Evolutionary conservation across 2,888 invertebrate genomes (phyloP), one percentile per base, ranked within the genome.

Genomic region (Tortrix viridana): DNA sequence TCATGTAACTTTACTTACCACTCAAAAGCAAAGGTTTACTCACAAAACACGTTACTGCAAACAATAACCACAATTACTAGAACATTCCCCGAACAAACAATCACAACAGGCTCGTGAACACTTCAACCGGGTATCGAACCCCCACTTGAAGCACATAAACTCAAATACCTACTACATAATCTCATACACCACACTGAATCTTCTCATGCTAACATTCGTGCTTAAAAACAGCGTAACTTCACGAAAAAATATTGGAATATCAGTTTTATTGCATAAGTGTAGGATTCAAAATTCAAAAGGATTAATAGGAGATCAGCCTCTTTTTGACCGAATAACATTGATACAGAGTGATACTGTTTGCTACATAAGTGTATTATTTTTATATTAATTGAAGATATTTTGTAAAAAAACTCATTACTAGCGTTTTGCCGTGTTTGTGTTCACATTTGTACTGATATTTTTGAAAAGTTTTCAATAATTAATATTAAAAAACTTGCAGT

Each of bases 131-230:
- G 73, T 75, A 74, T 75, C 74, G 74, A 77, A 79, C 76, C 69
- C 68, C 70, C 81, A 80, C 75, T 75, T 74, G 74, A 73, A 37
- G 37, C 5, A 37, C 77, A 74, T 77, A 80, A 82, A 82, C 70
- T 82, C 76, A 82, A 84, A 82, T 81, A 16, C 32, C n/a, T n/a
- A n/a, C n/a, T n/a, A n/a, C n/a, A n/a, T n/a, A n/a, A n/a, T n/a
- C n/a, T n/a, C n/a, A n/a, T 77, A 74, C 77, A 80, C 80, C 81
- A 83, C 85, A 85, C 85, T 86, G 82, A 84, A 71, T 71, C 77
- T 73, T 69, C 70, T 67, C 65, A 50, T 57, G 50, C 65, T 47
- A 68, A 48, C 67, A 62, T 41, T 57, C 44, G 67, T 71, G 1
- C 4, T n/a, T 22, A 19, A 37, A 65, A 70, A 59, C 44, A 61